Percentiles rank a stretch among this genome's conserved stretches.
Conservation (phyloP, 2,797 vertebrate genomes). For the Pseudotriccus pelzelni region DNA sequence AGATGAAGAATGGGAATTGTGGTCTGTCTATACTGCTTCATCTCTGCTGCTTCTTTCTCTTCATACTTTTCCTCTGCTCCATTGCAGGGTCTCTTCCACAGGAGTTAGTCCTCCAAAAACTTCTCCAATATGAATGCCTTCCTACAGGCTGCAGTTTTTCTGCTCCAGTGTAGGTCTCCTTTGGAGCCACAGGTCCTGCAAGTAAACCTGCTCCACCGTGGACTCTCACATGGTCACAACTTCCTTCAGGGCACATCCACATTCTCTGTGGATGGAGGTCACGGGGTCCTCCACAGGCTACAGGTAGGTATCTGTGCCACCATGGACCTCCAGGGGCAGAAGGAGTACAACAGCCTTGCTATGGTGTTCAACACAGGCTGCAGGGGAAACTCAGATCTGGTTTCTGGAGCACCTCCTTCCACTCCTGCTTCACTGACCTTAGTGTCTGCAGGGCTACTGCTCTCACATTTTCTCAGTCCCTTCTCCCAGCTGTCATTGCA, state of each 20-base stretch:
- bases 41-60: background rate
- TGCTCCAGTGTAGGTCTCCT: accelerated
- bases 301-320: background rate
- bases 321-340: background rate
- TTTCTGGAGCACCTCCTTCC: background rate
- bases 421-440: background rate
- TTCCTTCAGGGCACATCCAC: background rate
- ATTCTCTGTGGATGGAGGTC: background rate
- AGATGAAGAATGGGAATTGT: background rate
- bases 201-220: accelerated
- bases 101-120: background rate
- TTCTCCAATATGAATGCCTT: accelerated
- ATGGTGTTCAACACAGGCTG: background rate
- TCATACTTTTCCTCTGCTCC: background rate
- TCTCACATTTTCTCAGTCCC: background rate
- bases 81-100: accelerated
- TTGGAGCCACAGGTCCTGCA: background rate
- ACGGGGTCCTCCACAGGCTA: background rate
- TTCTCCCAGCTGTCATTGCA: background rate
- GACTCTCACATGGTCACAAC: background rate
- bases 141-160: background rate
- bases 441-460: background rate
- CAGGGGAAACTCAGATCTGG: background rate
- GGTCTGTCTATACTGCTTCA: background rate
- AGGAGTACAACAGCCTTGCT: background rate